A percentile compares a stretch with the other conserved stretches of the same genome.
Evolutionary conservation across 2,797 vertebrate genomes (phyloP).

Genomic region (Cossypha polioptera): DNA sequence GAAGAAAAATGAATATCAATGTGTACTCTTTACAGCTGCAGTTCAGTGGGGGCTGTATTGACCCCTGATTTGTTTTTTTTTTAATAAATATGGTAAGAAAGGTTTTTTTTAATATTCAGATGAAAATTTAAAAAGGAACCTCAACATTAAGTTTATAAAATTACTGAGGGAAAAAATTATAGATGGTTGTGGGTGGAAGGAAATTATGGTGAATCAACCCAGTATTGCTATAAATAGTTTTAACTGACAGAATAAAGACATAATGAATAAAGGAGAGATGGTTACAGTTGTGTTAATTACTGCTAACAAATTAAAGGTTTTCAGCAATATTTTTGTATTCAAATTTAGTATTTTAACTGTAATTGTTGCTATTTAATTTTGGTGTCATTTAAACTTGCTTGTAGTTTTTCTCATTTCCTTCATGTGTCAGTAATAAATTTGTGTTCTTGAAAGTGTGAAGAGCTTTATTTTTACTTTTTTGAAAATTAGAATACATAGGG

Average conservation of each 20-base stretch:
- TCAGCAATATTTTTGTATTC: slow-evolving; percentile 66
- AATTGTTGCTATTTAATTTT: slow-evolving; percentile 6
- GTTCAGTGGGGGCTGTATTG: background rate
- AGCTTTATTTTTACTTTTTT: slow-evolving; percentile 47
- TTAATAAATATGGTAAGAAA: background rate
- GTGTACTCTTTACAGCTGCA: background rate
- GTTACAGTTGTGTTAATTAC: slow-evolving; percentile 69
- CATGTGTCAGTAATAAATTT: background rate
- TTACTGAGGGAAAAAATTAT: slow-evolving; percentile 20
- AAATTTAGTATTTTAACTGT: slow-evolving; percentile 40
- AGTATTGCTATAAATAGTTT: slow-evolving; percentile 63
- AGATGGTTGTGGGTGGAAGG: slow-evolving; percentile 65
- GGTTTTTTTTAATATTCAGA: background rate
- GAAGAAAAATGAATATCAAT: background rate
- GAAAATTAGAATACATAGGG: slow-evolving; percentile 23
- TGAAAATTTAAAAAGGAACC: background rate
- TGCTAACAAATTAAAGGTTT: slow-evolving; percentile 71
- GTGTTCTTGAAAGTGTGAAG: background rate
- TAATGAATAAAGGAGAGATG: slow-evolving; percentile 57
- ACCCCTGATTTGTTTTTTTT: background rate
- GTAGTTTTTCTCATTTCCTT: background rate
- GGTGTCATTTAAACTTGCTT: background rate
- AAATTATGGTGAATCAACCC: slow-evolving; percentile 66
- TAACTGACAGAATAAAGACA: slow-evolving; percentile 67
- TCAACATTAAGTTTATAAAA: background rate